Base-by-base conservation (phyloP, 2,113 vertebrate species). In the Calyptomena viridis region DNA sequence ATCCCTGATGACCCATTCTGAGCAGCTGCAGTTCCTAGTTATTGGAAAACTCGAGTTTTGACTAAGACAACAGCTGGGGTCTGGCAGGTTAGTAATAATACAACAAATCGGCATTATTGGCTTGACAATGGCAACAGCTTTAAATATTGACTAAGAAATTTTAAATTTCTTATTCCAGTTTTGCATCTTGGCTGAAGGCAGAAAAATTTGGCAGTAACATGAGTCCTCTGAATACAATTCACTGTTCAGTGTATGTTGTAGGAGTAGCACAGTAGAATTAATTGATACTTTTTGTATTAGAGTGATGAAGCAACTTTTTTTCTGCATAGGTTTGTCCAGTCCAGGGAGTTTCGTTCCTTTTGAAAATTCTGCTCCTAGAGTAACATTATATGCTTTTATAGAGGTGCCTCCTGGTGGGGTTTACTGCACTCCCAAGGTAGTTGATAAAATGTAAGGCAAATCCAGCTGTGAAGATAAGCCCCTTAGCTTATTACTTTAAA, bases 11-110 rank as follows among this genome's bases (percentile, higher is more conserved):
- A 46, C 55, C 50, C 64, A 19, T 83, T 95, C 78, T 21, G 37
- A 90, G 44, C 96, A 95, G 95, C 98, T 95, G 96, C 83, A 94
- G n/a, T 78, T 90, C 90, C 93, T 85, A 93, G 74, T 91, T 84
- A 52, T 81, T 88, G 91, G 94, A 88, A 92, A 89, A 87, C 83
- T 69, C 53, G 86, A 92, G 73, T 96, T 95, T 85, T 73, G 68
- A 87, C 60, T 87, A 94, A 91, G 72, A 33, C 59, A 76, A 74
- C 86, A 94, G 80, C 94, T 88, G 91, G 93, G n/a, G 33, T 76
- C 69, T 50, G 80, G 74, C 91, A 84, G 77, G 71, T 86, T 86
- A 62, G 62, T 81, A 74, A 12, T 18, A 82, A 80, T 55, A 56
- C 68, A 74, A 94, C 52, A 76, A 81, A 81, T 79, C 42, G 42